phyloP scores from a whole-genome alignment of 53 echinoderm and acorn worm genomes.

The Patiria pectinifera region DNA sequence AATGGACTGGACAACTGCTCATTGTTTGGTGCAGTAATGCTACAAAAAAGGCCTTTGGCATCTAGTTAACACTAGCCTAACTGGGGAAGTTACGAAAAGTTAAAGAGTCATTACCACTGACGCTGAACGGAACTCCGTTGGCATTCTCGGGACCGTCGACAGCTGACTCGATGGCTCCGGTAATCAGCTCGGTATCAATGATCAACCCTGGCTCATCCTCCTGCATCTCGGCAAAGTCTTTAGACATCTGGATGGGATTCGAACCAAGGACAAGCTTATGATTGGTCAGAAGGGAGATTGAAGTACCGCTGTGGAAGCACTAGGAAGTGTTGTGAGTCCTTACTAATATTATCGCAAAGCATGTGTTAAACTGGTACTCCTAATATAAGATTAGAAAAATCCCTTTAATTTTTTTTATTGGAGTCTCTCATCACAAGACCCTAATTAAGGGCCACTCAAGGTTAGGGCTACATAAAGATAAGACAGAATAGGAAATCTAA shows the following conservation, averaged over 20 bases:
- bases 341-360: no score
- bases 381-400: no score
- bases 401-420: no score
- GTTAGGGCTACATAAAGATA: no score
- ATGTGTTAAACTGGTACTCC: no score
- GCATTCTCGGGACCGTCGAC: constrained; percentile 28
- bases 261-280: background rate
- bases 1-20: no score
- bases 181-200: constrained; percentile 82
- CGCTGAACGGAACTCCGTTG: constrained; percentile 60
- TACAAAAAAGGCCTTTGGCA: background rate
- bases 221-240: constrained; percentile 98
- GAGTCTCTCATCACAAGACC: no score
- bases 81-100: constrained; percentile 63
- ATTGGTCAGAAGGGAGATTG: background rate
- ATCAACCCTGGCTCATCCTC: constrained; percentile 86
- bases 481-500: no score
- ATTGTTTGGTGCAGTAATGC: background rate
- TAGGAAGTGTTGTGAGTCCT: no score
- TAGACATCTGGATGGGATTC: constrained; percentile 77
- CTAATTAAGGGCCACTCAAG: no score
- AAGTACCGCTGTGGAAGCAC: no score
- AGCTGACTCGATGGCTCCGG: constrained; percentile 81
- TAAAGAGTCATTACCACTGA: constrained; percentile 75
- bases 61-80: constrained; percentile 20